phyloP scores from a whole-genome alignment of 1,140 invertebrate species.

The Brachionus paranguensis region DNA sequence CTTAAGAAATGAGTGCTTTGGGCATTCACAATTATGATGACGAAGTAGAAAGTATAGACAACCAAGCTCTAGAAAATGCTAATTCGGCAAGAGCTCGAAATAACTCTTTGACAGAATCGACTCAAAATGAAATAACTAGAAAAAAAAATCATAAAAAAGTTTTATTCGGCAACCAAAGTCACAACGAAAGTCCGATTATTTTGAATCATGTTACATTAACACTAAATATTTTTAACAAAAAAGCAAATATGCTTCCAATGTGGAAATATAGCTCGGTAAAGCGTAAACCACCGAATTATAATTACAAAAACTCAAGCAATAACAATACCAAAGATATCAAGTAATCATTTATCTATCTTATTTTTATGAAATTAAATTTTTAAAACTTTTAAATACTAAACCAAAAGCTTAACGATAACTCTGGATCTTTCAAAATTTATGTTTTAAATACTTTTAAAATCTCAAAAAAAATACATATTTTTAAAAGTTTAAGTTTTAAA shows the following conservation, averaged over 20 bases:
- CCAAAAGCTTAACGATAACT: no score
- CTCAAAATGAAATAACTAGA: not conserved
- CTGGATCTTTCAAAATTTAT: no score
- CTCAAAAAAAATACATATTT: no score
- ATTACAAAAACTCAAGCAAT: not conserved
- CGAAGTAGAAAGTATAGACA: constrained; percentile 6
- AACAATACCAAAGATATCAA: not conserved
- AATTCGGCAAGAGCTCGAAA: not conserved
- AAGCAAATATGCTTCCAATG: not conserved
- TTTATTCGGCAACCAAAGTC: not conserved
- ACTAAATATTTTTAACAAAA: not conserved
- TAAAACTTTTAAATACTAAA: no score
- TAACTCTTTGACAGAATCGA: not conserved
- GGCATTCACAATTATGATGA: not conserved
- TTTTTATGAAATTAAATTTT: no score
- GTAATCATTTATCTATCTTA: not conserved
- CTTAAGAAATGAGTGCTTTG: constrained; percentile 17
- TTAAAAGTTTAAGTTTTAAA: no score
- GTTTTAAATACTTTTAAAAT: no score
- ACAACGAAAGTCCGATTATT: not conserved
- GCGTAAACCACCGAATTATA: not conserved
- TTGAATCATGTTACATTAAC: not conserved
- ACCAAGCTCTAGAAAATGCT: not conserved
- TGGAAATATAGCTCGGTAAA: constrained; percentile 8
- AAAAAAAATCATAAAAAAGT: not conserved